Base-by-base conservation (phyloP, 2,797 vertebrate genomes). In the Phataginus tricuspis region DNA sequence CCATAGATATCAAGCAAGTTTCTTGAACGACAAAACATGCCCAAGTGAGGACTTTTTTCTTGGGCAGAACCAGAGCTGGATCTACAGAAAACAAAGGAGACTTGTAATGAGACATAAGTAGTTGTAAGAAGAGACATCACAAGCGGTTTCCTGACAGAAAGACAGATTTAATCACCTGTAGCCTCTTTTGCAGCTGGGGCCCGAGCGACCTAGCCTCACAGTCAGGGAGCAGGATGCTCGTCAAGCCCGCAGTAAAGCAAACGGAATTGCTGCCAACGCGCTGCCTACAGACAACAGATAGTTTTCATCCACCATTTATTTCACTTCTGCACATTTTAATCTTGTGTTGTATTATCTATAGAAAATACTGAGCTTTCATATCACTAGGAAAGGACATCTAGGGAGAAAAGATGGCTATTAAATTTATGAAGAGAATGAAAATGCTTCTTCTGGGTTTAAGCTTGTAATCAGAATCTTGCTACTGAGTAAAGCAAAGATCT, bases 81-180 rank as follows among this genome's bases (percentile, higher is more conserved):
- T 92, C 86, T 95, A 93, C 31, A 84, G 2, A 91, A 86, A 92
- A 98, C 94, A 53, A 77, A 88, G 87, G 94, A 89, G 95, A 85
- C 75, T 98, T 97, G n/a, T 95, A 98, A 98, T 97, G 96, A 98
- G 94, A 97, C 95, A 64, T 97, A 98, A 98, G 96, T 95, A 97
- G 96, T 92, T 98, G 97, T 97, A 96, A 98, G 95, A 97, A 96
- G 98, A 98, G 94, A 96, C 93, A 97, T 98, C 96, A 96, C 72
- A 97, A 96, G 89, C 94, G 90, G 96, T 97, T 98, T 98, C 94
- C 97, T 97, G 95, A 97, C 95, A 93, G 95, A 92, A 97, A 97
- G 86, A 95, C 89, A 98, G 96, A 98, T 97, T 97, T 98, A 98
- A 98, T 97, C 98, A 97, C 94, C 96, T 7, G 16, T 77, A 95